Evolutionary conservation across 2,888 invertebrate species (phyloP), one percentile per base, ranked within the genome.

Genomic region (Crossocerus cetratus): DNA sequence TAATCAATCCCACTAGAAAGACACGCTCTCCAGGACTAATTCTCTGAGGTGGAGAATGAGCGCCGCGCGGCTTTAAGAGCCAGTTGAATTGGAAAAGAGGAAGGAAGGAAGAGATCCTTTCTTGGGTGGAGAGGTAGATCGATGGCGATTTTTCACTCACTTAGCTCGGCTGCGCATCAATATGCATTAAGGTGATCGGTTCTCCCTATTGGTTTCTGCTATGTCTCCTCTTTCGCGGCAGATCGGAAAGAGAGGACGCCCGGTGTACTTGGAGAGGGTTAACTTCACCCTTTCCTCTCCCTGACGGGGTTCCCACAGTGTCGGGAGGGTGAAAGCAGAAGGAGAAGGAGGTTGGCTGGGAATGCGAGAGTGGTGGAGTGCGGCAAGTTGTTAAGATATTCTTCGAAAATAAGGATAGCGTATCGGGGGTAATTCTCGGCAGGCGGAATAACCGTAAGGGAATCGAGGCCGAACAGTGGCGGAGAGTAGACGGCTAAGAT

Each of bases 131-230:
- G 77, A 78, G 83, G 84, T 81, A 87, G 88, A 90, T 89, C 90
- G 89, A 89, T 90, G 89, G 89, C 89, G 89, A 90, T 90, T 90
- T 89, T 90, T 90, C 90, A 90, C 90, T 90, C 89, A 90, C 89
- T 90, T 90, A 90, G 86, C 83, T 85, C 77, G 82, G 86, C 81
- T 32, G 86, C 87, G 84, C 90, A 90, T 90, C 90, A 90, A 90
- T 90, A 90, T 90, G 89, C 90, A 90, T 90, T 90, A 90, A 90
- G 90, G 86, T 87, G 87, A 89, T 89, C 90, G 89, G 86, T 87
- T 87, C 87, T 87, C 86, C 87, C 87, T 86, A 84, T 87, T 86
- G 88, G 83, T 75, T 86, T 86, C 82, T 81, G 8, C n/a, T 49
- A 49, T 16, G 13, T 78, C 81, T 80, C 77, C 77, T 78, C 62